These are phyloP conservation scores for Rhagoletis pomonella DNA, from an alignment of 1,140 invertebrate species.

Conservation along the genomic window DNA sequence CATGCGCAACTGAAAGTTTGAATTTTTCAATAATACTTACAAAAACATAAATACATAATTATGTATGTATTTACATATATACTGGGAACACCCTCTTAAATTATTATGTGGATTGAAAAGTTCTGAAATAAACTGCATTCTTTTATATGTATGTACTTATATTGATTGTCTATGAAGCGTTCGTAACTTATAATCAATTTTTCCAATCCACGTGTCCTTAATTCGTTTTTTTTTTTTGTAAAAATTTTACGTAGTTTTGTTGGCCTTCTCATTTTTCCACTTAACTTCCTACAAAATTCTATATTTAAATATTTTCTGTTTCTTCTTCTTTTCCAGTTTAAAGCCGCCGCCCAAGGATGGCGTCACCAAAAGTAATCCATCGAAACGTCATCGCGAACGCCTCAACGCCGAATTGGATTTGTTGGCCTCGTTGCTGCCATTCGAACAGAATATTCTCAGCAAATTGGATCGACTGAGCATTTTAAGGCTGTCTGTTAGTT, in stretches of 20 bases:
- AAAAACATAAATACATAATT: too few relatives aligned
- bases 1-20: too few relatives aligned
- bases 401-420: slow-evolving; percentile 98
- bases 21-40: too few relatives aligned
- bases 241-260: neutral
- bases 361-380: slow-evolving; percentile 98
- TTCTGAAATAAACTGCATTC: too few relatives aligned
- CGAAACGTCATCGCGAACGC: slow-evolving; percentile 97
- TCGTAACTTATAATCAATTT: neutral
- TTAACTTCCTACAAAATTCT: neutral
- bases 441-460: slow-evolving; percentile 98
- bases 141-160: too few relatives aligned
- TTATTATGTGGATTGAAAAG: too few relatives aligned
- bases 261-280: too few relatives aligned
- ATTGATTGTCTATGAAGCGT: too few relatives aligned
- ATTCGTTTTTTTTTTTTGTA: neutral
- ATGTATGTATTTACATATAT: too few relatives aligned
- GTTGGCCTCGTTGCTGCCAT: slow-evolving; percentile 96
- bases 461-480: slow-evolving; percentile 99
- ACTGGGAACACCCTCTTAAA: too few relatives aligned
- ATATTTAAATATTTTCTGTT: slow-evolving; percentile 3
- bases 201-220: neutral
- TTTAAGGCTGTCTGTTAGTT: slow-evolving; percentile 96
- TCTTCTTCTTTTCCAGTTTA: slow-evolving; percentile 81
- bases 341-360: slow-evolving; percentile 96